Evolutionary conservation across 2,888 invertebrate genomes (phyloP).

Genomic region (Xestia rhomboidea): DNA sequence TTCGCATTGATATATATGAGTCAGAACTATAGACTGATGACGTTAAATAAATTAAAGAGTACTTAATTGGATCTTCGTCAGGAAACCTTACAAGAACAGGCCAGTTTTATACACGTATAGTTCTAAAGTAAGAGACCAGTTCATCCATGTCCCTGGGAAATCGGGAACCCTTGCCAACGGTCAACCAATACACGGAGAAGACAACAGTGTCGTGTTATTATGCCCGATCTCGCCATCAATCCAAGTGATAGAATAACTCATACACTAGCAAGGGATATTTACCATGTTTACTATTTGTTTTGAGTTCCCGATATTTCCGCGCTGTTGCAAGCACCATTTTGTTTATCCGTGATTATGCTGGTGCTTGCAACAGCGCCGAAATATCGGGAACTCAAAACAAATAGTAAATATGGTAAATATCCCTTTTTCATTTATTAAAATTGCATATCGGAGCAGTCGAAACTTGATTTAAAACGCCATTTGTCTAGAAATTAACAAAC

Average conservation of each 20-base stretch:
- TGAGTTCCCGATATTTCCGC: no score
- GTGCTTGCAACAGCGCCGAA: no score
- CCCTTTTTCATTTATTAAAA: no score
- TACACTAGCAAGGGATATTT: no score
- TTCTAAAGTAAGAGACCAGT: background rate
- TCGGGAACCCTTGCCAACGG: background rate
- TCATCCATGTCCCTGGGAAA: background rate
- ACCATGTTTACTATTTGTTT: no score
- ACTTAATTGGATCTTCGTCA: conserved; percentile 8
- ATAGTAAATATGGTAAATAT: no score
- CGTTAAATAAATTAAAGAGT: conserved; percentile 3
- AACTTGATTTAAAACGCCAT: background rate
- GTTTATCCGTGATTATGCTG: no score
- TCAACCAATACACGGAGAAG: background rate
- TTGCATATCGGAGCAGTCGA: background rate
- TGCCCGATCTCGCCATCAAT: background rate
- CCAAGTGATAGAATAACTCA: background rate
- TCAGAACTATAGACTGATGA: background rate
- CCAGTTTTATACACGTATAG: background rate
- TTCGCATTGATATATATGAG: background rate
- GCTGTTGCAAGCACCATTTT: no score
- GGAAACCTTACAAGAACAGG: conserved; percentile 8
- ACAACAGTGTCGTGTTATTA: background rate
- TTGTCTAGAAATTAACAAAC: background rate
- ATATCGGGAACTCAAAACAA: no score